phyloP scores from a whole-genome alignment of 2,888 invertebrate genomes.

The Aproaerema taeniolella region DNA sequence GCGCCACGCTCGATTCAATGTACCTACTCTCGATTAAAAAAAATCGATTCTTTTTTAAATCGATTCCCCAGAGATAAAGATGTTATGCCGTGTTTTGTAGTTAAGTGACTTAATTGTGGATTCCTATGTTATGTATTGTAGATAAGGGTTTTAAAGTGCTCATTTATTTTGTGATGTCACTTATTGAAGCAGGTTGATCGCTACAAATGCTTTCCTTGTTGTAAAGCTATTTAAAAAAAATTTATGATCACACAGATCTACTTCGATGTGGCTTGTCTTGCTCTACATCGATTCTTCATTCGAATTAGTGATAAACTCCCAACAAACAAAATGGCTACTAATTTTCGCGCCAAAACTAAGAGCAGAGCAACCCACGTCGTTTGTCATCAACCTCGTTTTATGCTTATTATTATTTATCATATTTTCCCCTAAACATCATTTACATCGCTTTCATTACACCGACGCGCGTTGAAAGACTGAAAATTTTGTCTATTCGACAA shows the following conservation, averaged over 20 bases:
- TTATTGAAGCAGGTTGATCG: conserved; percentile 2
- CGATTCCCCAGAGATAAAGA: conserved; percentile 52
- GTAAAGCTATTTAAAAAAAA: no score
- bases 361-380: conserved; percentile 55
- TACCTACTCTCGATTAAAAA: conserved; percentile 60
- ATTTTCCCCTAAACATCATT: conserved; percentile 62
- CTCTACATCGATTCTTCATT: no score
- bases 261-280: no score
- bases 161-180: conserved; percentile 11
- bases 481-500: conserved; percentile 73
- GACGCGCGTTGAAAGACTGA: conserved; percentile 67
- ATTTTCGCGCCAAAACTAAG: conserved; percentile 61
- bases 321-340: conserved; percentile 46
- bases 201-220: no score
- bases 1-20: conserved; percentile 72
- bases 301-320: no score
- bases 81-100: conserved; percentile 66
- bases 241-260: no score
- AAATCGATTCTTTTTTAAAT: conserved; percentile 46
- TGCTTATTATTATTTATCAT: conserved; percentile 63
- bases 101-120: conserved; percentile 69
- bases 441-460: conserved; percentile 63
- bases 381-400: conserved; percentile 63
- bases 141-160: conserved; percentile 15
- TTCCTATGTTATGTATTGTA: conserved; percentile 47